These are phyloP conservation scores for Drosophila siamana DNA, from an alignment of 2,888 invertebrate genomes.

Conservation along the genomic window DNA sequence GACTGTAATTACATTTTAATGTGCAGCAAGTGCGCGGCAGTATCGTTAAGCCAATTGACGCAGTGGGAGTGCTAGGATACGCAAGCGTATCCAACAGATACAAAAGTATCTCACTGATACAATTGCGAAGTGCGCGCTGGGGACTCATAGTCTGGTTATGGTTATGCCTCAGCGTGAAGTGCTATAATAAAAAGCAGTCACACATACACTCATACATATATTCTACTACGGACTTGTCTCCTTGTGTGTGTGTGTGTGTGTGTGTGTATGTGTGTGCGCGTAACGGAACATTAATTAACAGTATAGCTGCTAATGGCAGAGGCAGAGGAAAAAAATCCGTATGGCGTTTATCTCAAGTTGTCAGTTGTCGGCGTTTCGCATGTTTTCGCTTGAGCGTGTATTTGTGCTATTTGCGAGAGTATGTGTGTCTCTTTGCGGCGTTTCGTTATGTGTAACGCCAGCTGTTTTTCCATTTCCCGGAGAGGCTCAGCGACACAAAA, in stretches of 20 bases:
- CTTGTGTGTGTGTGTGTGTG: too few species aligned
- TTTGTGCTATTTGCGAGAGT: not conserved
- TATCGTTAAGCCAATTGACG: conserved; percentile 58
- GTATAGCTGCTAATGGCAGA: conserved; percentile 44
- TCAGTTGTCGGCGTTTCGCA: conserved; percentile 56
- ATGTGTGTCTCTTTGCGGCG: conserved; percentile 1
- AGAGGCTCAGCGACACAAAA: conserved; percentile 1
- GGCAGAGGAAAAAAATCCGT: conserved; percentile 47
- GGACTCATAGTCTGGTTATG: conserved; percentile 19
- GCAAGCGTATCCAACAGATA: conserved; percentile 31
- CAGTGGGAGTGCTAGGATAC: conserved; percentile 39
- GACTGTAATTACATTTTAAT: conserved; percentile 53
- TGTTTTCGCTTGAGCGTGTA: conserved; percentile 3
- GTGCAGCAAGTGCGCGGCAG: conserved; percentile 25
- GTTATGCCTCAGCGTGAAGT: conserved; percentile 31
- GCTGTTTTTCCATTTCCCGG: conserved; percentile 48
- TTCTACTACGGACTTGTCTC: conserved; percentile 6
- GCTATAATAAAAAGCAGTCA: conserved; percentile 52
- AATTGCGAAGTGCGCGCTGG: conserved; percentile 4
- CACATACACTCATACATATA: conserved; percentile 16
- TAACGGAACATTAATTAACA: conserved; percentile 72
- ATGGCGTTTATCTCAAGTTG: conserved; percentile 64
- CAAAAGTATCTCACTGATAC: conserved; percentile 27
- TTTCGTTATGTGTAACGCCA: conserved; percentile 31
- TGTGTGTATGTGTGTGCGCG: too few species aligned